Percentiles rank a stretch among this genome's conserved stretches.
phyloP scores from a whole-genome alignment of 2,888 invertebrate species.

The Drosophila stalkeri region DNA sequence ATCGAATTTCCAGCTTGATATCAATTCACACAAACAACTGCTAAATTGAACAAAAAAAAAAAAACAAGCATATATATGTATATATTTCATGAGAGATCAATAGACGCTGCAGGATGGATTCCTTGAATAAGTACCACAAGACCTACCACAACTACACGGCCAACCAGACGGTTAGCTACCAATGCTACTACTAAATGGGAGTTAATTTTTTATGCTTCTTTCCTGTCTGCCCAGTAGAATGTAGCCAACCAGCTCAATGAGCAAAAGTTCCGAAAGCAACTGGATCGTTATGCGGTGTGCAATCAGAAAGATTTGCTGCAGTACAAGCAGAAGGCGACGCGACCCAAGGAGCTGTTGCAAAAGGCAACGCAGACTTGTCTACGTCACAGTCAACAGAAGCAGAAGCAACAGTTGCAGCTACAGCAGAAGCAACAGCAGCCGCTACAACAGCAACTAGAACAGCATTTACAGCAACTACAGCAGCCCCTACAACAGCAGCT shows the following conservation, averaged over 20 bases:
- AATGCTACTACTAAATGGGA: background rate
- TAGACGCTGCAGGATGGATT: background rate
- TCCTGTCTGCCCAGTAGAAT: background rate
- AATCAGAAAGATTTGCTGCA: background rate
- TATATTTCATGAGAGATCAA: background rate
- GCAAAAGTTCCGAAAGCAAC: background rate
- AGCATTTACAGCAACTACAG: background rate
- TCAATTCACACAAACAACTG: background rate
- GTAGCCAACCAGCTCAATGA: background rate
- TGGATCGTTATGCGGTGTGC: background rate
- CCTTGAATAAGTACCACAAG: background rate
- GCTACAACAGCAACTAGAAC: background rate
- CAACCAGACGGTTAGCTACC: background rate
- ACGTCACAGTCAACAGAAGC: background rate
- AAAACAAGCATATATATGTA: background rate
- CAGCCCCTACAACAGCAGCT: background rate
- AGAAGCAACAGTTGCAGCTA: background rate
- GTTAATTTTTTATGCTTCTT: background rate
- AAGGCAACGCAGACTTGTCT: conserved; percentile 24
- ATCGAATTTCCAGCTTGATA: background rate
- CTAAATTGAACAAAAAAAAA: background rate
- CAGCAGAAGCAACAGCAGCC: background rate
- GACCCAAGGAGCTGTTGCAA: background rate
- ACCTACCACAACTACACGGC: background rate
- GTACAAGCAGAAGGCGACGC: background rate